Conservation (phyloP, 1,140 invertebrate genomes). For the Platorchestia sp. region DNA sequence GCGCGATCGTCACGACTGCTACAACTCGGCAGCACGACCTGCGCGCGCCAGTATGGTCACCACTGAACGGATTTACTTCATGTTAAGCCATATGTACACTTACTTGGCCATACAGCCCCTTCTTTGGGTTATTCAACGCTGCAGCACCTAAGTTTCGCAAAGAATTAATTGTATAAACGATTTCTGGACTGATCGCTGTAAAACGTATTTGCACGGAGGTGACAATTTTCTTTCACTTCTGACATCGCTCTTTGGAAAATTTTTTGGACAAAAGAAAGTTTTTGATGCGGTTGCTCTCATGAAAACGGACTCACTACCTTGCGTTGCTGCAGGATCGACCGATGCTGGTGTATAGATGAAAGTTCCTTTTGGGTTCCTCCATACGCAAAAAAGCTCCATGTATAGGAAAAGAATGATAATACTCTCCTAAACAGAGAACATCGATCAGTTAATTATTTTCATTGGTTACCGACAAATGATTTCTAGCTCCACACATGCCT, state of each 20-base stretch:
- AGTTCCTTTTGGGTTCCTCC: background rate
- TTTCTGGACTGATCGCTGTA: background rate
- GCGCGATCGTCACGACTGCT: background rate
- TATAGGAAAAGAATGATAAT: background rate
- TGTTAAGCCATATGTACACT: background rate
- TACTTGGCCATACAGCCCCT: background rate
- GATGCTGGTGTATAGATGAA: too few relatives aligned
- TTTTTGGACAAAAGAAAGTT: background rate
- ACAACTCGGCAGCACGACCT: background rate
- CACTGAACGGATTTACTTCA: background rate
- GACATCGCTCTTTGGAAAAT: background rate
- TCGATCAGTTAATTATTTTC: background rate
- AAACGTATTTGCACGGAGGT: background rate
- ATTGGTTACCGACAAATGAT: background rate
- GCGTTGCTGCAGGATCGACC: background rate
- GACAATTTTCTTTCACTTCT: background rate
- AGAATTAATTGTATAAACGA: background rate
- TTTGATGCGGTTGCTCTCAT: too few relatives aligned
- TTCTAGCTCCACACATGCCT: background rate
- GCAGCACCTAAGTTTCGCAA: background rate
- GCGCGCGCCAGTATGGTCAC: background rate
- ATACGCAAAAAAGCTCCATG: background rate
- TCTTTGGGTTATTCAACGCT: background rate
- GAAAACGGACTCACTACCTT: too few relatives aligned
- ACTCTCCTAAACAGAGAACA: background rate